Evolutionary conservation across 2,797 vertebrate species (phyloP).

Genomic region (Chelon labrosus): DNA sequence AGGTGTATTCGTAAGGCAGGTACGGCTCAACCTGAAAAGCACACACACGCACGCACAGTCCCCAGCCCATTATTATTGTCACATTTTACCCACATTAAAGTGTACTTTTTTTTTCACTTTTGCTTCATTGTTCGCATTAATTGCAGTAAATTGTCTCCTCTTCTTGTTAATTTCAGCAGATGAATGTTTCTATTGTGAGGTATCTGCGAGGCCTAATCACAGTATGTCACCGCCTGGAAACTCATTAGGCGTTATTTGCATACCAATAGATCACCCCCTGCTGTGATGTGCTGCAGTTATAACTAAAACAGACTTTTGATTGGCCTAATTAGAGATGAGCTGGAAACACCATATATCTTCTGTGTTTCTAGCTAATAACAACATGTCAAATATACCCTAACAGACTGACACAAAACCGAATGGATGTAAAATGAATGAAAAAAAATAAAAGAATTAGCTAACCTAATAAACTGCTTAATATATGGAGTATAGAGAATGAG

Average conservation of each 20-base stretch:
- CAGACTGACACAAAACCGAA: slow-evolving; percentile 14
- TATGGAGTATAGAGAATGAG: no score
- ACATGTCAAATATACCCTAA: slow-evolving; percentile 13
- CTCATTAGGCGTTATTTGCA: slow-evolving; percentile 75
- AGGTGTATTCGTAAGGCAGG: slow-evolving; percentile 95
- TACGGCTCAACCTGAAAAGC: slow-evolving; percentile 91
- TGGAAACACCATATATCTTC: slow-evolving; percentile 32
- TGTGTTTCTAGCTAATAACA: slow-evolving; percentile 24
- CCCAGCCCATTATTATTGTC: slow-evolving; percentile 9
- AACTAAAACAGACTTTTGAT: slow-evolving; percentile 59
- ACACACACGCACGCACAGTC: slow-evolving; percentile 18
- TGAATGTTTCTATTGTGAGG: slow-evolving; percentile 66
- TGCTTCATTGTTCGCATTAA: slow-evolving; percentile 63
- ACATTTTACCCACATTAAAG: slow-evolving; percentile 25
- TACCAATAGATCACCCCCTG: slow-evolving; percentile 61
- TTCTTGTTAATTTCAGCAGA: slow-evolving; percentile 65
- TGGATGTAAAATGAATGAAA: slow-evolving; percentile 8
- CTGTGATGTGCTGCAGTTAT: slow-evolving; percentile 52
- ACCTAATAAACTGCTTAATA: slow-evolving; percentile 27
- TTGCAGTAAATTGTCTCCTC: slow-evolving; percentile 62
- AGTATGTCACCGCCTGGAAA: slow-evolving; percentile 64
- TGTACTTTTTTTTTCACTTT: slow-evolving; percentile 5
- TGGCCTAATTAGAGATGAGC: slow-evolving; percentile 66
- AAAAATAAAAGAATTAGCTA: slow-evolving; percentile 18
- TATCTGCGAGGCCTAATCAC: slow-evolving; percentile 65